Conservation (phyloP, 1,140 invertebrate species). For the Metaphire vulgaris region DNA sequence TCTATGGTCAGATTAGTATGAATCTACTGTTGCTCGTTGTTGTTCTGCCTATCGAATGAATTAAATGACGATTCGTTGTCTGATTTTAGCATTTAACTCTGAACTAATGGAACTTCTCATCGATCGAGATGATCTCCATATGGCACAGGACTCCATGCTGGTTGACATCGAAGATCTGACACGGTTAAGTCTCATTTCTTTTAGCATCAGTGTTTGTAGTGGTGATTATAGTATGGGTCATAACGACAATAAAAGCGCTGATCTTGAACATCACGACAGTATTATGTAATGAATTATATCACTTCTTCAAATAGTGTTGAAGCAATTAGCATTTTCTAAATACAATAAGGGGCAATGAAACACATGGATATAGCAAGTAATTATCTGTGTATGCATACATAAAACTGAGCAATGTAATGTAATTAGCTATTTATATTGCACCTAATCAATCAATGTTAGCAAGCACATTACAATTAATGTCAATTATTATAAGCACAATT, state of each 20-base stretch:
- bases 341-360: too few relatives aligned
- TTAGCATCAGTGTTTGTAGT: too few relatives aligned
- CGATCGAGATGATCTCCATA: conserved; percentile 84
- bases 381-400: too few relatives aligned
- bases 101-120: conserved; percentile 76
- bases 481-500: too few relatives aligned
- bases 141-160: conserved; percentile 94
- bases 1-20: neutral
- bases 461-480: too few relatives aligned
- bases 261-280: neutral
- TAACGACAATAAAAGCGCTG: neutral
- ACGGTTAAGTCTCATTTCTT: too few relatives aligned
- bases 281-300: neutral
- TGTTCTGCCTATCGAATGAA: neutral
- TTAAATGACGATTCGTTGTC: neutral
- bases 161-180: conserved; percentile 87
- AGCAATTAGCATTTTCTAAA: too few relatives aligned
- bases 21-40: neutral
- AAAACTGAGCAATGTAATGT: too few relatives aligned
- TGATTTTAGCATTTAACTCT: conserved; percentile 67
- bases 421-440: too few relatives aligned
- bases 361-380: too few relatives aligned
- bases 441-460: too few relatives aligned
- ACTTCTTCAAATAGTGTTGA: neutral
- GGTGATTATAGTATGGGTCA: too few relatives aligned